phyloP scores from a whole-genome alignment of 2,888 invertebrate species.

The Acleris literana region DNA sequence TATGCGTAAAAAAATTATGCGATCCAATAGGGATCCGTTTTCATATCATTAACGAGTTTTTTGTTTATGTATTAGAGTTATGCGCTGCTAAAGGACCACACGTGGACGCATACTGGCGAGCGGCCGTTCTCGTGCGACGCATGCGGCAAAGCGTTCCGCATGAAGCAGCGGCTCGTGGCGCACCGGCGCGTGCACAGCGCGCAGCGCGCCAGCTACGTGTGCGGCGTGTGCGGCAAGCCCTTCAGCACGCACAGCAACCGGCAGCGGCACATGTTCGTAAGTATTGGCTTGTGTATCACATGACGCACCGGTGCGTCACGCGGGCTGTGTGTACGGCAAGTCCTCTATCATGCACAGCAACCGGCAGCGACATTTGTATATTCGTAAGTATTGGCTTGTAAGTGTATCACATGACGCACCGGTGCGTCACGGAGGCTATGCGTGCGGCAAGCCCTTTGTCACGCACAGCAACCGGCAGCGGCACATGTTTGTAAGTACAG shows the following conservation, averaged over 20 bases:
- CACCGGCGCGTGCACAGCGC: constrained; percentile 66
- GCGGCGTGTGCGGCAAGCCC: constrained; percentile 67
- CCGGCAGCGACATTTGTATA: too few species aligned
- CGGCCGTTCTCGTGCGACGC: constrained; percentile 71
- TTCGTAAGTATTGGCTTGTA: constrained; percentile 51
- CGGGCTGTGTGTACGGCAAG: constrained; percentile 67
- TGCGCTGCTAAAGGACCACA: constrained; percentile 73
- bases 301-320: constrained; percentile 72
- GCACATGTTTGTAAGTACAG: constrained; percentile 73
- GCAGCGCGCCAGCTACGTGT: constrained; percentile 56
- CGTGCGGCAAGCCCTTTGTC: constrained; percentile 72
- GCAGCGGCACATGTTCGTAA: constrained; percentile 75
- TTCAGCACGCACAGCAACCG: constrained; percentile 73
- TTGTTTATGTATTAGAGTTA: constrained; percentile 54
- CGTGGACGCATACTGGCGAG: constrained; percentile 77
- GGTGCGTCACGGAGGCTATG: constrained; percentile 62
- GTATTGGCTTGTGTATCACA: constrained; percentile 42
- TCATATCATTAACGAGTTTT: too few species aligned
- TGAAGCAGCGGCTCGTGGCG: constrained; percentile 69
- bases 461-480: constrained; percentile 71
- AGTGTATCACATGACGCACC: constrained; percentile 57
- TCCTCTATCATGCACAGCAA: constrained; percentile 62
- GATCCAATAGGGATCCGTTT: too few species aligned
- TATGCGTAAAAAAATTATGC: too few species aligned
- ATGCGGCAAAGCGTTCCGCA: constrained; percentile 70